Evolutionary conservation across 2,797 vertebrate species (phyloP).

Genomic region (Phalloptychus januarius): DNA sequence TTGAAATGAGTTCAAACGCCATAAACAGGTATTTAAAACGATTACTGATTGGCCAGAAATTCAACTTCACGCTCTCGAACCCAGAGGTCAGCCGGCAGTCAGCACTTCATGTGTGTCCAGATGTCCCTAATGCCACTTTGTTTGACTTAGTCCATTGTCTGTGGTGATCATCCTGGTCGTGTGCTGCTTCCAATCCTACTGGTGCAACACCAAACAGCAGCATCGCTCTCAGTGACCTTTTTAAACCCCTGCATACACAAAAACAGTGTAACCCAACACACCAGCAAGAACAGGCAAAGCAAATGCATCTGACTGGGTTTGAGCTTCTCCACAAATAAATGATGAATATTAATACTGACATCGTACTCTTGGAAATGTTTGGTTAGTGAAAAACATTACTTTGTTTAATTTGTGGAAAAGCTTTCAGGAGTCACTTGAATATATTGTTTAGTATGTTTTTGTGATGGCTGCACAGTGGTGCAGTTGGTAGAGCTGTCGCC

Average conservation of each 20-base stretch:
- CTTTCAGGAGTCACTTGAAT: not conserved
- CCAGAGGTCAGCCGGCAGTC: not conserved
- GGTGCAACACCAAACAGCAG: slow-evolving; percentile 54
- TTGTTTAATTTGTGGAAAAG: not conserved
- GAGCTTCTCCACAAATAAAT: slow-evolving; percentile 16
- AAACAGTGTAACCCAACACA: slow-evolving; percentile 36
- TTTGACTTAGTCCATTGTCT: slow-evolving; percentile 30
- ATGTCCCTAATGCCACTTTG: slow-evolving; percentile 15
- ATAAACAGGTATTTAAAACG: not conserved
- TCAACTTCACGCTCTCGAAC: not conserved
- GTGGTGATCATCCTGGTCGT: slow-evolving; percentile 12
- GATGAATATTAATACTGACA: not conserved
- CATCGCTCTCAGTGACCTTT: slow-evolving; percentile 61
- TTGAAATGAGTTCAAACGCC: not conserved
- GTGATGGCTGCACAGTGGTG: not conserved
- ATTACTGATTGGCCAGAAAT: not conserved
- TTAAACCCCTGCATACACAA: slow-evolving; percentile 57
- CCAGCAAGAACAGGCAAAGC: slow-evolving; percentile 33
- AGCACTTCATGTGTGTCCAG: slow-evolving; percentile 7
- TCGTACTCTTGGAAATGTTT: not conserved
- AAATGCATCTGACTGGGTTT: slow-evolving; percentile 28
- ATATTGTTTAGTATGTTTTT: not conserved
- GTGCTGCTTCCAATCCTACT: slow-evolving; percentile 37
- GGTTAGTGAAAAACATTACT: not conserved
- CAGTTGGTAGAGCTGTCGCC: too few relatives aligned